A percentile compares a stretch with the other conserved stretches of the same genome.
Evolutionary conservation across 2,797 vertebrate species (phyloP).

Genomic region (Hydrolagus colliei): DNA sequence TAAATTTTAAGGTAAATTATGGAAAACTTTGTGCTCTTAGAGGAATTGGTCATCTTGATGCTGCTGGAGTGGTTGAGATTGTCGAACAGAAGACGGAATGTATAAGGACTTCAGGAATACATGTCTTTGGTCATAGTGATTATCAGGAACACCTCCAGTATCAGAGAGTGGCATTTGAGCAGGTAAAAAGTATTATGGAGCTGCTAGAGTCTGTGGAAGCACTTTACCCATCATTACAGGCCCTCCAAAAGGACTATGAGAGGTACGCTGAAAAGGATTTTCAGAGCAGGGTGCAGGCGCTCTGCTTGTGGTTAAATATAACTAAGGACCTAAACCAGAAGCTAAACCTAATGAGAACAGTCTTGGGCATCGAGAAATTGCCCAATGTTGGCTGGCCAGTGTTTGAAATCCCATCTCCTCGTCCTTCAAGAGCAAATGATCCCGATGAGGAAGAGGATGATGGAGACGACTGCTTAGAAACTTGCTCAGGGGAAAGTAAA

Average conservation of each 20-base stretch:
- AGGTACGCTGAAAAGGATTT: slow-evolving; percentile 93
- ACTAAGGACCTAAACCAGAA: slow-evolving; percentile 98
- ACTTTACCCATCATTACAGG: slow-evolving; percentile 91
- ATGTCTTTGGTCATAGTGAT: slow-evolving; percentile 57
- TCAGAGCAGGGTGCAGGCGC: slow-evolving; percentile 97
- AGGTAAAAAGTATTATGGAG: slow-evolving; percentile 94
- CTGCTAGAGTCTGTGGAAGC: slow-evolving; percentile 91
- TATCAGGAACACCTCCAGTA: slow-evolving; percentile 83
- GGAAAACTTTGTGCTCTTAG: slow-evolving; percentile 54
- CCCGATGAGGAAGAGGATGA: slow-evolving; percentile 66
- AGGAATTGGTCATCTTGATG: slow-evolving; percentile 60
- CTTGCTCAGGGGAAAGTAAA: slow-evolving; percentile 1
- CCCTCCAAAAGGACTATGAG: slow-evolving; percentile 91
- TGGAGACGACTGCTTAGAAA: slow-evolving; percentile 38
- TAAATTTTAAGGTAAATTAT: slow-evolving; percentile 92
- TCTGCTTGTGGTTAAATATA: slow-evolving; percentile 97
- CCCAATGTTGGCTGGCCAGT: slow-evolving; percentile 95
- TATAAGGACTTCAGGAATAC: slow-evolving; percentile 47
- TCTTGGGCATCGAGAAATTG: slow-evolving; percentile 86
- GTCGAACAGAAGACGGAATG: slow-evolving; percentile 38
- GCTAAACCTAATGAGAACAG: slow-evolving; percentile 92
- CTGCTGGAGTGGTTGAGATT: slow-evolving; percentile 50
- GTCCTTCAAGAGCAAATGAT: slow-evolving; percentile 70
- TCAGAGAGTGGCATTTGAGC: slow-evolving; percentile 87
- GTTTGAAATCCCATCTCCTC: slow-evolving; percentile 94